These are phyloP conservation scores for Athetis lepigone DNA, from an alignment of 2,888 invertebrate species.

Conservation along the genomic window DNA sequence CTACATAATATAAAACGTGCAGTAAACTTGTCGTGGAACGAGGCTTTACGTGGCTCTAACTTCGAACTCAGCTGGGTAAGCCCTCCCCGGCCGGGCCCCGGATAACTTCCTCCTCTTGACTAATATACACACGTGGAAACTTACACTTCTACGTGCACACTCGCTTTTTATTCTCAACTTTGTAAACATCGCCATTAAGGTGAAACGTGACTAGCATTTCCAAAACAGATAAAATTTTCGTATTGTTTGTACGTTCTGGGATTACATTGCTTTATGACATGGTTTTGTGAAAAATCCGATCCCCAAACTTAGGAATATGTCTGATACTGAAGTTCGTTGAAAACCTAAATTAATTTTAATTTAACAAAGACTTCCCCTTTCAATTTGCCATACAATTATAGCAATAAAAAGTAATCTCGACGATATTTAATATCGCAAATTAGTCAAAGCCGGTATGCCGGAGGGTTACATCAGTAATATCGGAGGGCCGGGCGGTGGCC, in stretches of 20 bases:
- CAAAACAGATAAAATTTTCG: slow-evolving; percentile 46
- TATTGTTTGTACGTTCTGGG: slow-evolving; percentile 39
- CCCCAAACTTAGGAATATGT: background rate
- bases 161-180: slow-evolving; percentile 66
- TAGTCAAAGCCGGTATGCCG: slow-evolving; percentile 68
- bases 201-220: slow-evolving; percentile 56
- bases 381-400: slow-evolving; percentile 44
- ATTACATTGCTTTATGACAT: slow-evolving; percentile 32
- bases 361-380: slow-evolving; percentile 27
- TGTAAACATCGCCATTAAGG: slow-evolving; percentile 58
- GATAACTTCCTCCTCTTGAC: slow-evolving; percentile 67
- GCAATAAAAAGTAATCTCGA: slow-evolving; percentile 52
- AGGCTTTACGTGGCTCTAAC: slow-evolving; percentile 65
- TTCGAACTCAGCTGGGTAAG: slow-evolving; percentile 66
- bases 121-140: slow-evolving; percentile 63
- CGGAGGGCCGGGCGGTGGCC: slow-evolving; percentile 67
- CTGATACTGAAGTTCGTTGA: slow-evolving; percentile 16
- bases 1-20: slow-evolving; percentile 74
- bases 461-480: slow-evolving; percentile 73
- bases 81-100: slow-evolving; percentile 55
- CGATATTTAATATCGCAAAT: slow-evolving; percentile 70
- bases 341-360: slow-evolving; percentile 35
- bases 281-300: slow-evolving; percentile 20
- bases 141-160: slow-evolving; percentile 56
- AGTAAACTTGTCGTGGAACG: slow-evolving; percentile 66